phyloP scores from a whole-genome alignment of 2,113 vertebrate species.

The Oncorhynchus keta region DNA sequence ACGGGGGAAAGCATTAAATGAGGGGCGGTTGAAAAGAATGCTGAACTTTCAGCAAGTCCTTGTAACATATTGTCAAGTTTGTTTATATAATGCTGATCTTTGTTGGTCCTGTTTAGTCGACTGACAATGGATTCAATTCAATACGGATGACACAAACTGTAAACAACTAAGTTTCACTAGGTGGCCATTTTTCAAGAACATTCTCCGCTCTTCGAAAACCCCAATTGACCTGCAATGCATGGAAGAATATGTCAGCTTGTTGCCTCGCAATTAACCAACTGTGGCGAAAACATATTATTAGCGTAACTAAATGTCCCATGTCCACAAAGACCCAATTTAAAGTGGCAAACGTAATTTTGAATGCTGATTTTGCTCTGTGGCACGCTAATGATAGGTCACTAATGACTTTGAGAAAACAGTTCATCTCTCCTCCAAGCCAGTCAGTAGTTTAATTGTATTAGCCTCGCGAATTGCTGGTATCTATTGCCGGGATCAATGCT shows the following conservation, averaged over 20 bases:
- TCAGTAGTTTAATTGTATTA: constrained; percentile 46
- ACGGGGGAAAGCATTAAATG: constrained; percentile 21
- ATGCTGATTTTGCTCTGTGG: constrained; percentile 32
- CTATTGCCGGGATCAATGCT: constrained; percentile 20
- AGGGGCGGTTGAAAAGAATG: background rate
- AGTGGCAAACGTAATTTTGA: constrained; percentile 56
- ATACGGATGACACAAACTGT: background rate
- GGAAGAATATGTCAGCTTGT: constrained; percentile 63
- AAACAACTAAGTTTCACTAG: constrained; percentile 2
- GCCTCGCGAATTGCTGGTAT: constrained; percentile 30
- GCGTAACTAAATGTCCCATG: constrained; percentile 56
- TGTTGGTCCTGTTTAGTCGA: background rate
- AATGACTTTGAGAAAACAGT: constrained; percentile 52
- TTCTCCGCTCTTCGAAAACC: constrained; percentile 36
- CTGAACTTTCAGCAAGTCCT: background rate
- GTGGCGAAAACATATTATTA: constrained; percentile 63
- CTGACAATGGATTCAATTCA: background rate
- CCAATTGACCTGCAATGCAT: constrained; percentile 54
- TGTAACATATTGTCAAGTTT: background rate
- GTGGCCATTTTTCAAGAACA: constrained; percentile 20
- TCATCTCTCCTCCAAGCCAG: constrained; percentile 11
- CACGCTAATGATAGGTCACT: constrained; percentile 44
- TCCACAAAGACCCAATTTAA: constrained; percentile 53
- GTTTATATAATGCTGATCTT: constrained; percentile 13
- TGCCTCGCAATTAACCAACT: constrained; percentile 66